Conservation (phyloP, 2,888 invertebrate species). For the Eremobia ochroleuca region DNA sequence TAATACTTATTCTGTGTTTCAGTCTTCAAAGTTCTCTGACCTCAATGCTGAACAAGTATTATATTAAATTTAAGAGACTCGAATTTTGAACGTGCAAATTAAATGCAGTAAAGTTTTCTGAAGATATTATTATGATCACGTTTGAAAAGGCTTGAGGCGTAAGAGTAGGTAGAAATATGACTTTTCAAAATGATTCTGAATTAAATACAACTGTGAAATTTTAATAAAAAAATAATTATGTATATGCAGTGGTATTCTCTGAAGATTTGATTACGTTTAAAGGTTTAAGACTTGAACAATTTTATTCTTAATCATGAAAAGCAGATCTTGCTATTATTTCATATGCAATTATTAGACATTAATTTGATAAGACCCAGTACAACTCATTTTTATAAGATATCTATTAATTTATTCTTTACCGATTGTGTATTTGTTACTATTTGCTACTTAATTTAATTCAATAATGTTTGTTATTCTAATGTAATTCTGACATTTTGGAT, state of each 20-base stretch:
- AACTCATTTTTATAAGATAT: too few relatives aligned
- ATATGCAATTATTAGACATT: neutral
- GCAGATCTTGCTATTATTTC: neutral
- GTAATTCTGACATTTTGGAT: too few relatives aligned
- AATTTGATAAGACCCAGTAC: neutral
- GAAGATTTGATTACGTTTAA: conserved; percentile 2
- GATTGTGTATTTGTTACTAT: too few relatives aligned
- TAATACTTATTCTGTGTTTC: neutral
- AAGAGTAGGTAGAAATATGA: neutral
- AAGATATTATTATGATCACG: conserved; percentile 30
- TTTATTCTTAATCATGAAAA: neutral
- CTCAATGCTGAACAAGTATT: neutral
- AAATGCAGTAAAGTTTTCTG: conserved; percentile 1
- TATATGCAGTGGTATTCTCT: neutral
- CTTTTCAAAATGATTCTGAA: neutral
- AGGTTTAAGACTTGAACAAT: neutral
- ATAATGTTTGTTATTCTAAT: too few relatives aligned
- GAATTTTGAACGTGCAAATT: conserved; percentile 19
- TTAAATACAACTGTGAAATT: neutral
- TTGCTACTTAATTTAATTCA: too few relatives aligned
- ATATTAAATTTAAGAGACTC: neutral
- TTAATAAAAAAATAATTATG: neutral
- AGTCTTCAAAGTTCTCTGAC: conserved; percentile 1
- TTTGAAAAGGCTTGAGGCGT: neutral
- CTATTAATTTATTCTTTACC: too few relatives aligned